Conservation (phyloP, 2,797 vertebrate genomes). For the Takifugu ocellatus region DNA sequence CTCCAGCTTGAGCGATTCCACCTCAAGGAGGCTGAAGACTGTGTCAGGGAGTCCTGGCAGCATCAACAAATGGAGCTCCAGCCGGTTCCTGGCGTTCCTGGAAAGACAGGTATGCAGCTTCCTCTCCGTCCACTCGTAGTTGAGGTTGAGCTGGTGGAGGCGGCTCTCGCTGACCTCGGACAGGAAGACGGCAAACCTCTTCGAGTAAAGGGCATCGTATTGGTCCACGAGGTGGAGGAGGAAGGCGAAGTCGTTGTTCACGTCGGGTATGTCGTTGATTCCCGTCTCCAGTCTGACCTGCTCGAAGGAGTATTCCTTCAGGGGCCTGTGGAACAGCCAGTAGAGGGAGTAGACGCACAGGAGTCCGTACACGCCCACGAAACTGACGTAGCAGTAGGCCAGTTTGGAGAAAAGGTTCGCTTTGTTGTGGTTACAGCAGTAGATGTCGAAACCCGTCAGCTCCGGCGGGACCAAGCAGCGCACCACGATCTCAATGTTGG, state of each 20-base stretch:
- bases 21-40: constrained; percentile 81
- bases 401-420: constrained; percentile 90
- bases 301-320: constrained; percentile 87
- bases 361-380: constrained; percentile 83
- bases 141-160: constrained; percentile 87
- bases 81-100: constrained; percentile 69
- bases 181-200: constrained; percentile 87
- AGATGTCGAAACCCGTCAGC: constrained; percentile 84
- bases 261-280: constrained; percentile 87
- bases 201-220: constrained; percentile 87
- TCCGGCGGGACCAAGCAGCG: constrained; percentile 81
- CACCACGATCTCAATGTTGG: constrained; percentile 83
- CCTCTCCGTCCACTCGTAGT: constrained; percentile 83
- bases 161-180: constrained; percentile 89
- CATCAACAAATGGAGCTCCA: constrained; percentile 85
- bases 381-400: constrained; percentile 85
- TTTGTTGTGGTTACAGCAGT: constrained; percentile 90
- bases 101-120: constrained; percentile 80
- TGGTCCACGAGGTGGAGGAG: constrained; percentile 89
- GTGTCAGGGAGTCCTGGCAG: constrained; percentile 85
- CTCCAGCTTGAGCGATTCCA: constrained; percentile 85
- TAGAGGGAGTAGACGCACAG: constrained; percentile 87
- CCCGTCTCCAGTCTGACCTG: constrained; percentile 84
- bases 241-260: constrained; percentile 91
- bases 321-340: constrained; percentile 87